phyloP scores from a whole-genome alignment of 2,113 vertebrate genomes.

The Aleadryas rufinucha region DNA sequence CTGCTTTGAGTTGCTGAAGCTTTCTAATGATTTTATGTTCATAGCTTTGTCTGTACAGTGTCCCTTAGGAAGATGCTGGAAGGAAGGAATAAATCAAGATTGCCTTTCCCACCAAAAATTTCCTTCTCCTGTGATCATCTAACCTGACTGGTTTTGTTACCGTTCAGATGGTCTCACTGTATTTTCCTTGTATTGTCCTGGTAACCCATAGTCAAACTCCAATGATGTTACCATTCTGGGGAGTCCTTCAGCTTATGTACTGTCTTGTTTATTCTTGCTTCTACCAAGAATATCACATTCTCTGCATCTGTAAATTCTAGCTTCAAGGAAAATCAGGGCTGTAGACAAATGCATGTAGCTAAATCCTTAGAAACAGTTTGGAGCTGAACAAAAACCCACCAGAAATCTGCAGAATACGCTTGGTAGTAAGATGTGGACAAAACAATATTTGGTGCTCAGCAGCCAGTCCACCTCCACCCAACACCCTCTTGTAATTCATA shows the following conservation, averaged over 20 bases:
- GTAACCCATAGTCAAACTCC: not conserved
- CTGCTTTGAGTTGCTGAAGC: not conserved
- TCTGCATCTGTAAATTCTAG: not conserved
- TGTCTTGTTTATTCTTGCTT: not conserved
- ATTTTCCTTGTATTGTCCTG: not conserved
- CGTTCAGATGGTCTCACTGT: not conserved
- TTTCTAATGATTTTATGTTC: not conserved
- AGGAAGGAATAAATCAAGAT: not conserved
- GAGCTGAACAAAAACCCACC: not conserved
- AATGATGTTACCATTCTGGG: fast-evolving
- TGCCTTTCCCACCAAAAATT: not conserved
- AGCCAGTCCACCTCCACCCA: not conserved
- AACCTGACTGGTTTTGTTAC: not conserved
- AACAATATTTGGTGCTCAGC: not conserved
- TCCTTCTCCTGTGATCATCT: not conserved
- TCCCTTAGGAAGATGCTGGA: not conserved
- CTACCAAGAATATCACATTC: not conserved
- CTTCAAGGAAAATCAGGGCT: not conserved
- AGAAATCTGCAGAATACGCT: not conserved
- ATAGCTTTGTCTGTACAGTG: not conserved
- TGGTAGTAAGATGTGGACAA: not conserved
- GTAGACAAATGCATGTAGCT: not conserved
- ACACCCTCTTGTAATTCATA: fast-evolving
- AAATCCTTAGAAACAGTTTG: not conserved
- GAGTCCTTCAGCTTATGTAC: not conserved